A percentile compares a stretch with the other conserved stretches of the same genome.
These are phyloP conservation scores for Octodonta nipae DNA, from an alignment of 2,888 invertebrate genomes.

Conservation along the genomic window DNA sequence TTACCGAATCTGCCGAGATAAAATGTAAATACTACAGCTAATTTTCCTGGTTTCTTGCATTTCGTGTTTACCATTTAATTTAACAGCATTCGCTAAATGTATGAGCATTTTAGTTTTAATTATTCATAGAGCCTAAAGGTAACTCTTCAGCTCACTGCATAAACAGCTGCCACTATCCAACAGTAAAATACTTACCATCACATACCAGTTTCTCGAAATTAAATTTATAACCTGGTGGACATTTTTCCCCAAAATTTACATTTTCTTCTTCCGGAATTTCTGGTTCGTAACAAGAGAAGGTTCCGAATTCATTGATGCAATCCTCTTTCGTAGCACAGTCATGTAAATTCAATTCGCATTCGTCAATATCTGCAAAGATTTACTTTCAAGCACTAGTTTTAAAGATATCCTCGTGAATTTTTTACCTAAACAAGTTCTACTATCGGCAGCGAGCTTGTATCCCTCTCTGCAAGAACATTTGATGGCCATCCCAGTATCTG, in stretches of 20 bases:
- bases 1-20: no score
- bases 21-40: no score
- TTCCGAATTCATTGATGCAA: conserved; percentile 45
- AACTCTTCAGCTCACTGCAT: no score
- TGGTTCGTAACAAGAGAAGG: conserved; percentile 38
- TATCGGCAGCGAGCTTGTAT: conserved; percentile 51
- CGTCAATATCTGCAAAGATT: conserved; percentile 43
- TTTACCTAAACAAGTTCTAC: conserved; percentile 50
- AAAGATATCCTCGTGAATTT: not conserved
- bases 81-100: no score
- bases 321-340: conserved; percentile 37
- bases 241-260: conserved; percentile 27
- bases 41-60: no score
- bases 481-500: conserved; percentile 53
- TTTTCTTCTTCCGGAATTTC: conserved; percentile 21
- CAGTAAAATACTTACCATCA: conserved; percentile 28
- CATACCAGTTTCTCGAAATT: conserved; percentile 44
- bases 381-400: not conserved
- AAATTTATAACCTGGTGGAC: conserved; percentile 45
- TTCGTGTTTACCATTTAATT: no score
- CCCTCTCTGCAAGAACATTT: conserved; percentile 61
- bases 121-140: no score
- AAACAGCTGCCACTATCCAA: no score
- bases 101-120: no score
- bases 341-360: conserved; percentile 39